phyloP scores from a whole-genome alignment of 37 sponge, comb jelly and placozoan genomes.

The Amphimedon queenslandica region DNA sequence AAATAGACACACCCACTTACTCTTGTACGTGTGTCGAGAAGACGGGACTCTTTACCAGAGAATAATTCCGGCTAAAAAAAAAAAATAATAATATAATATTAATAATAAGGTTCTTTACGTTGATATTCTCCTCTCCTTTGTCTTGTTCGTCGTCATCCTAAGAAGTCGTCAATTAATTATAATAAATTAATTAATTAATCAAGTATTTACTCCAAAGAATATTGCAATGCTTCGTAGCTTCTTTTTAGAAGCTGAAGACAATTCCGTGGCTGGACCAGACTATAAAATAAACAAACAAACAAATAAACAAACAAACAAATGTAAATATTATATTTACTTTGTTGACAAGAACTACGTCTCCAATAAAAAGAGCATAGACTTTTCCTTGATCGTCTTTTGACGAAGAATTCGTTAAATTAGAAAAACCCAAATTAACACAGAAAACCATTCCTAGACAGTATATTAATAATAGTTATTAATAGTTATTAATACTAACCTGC shows the following conservation, averaged over 20 bases:
- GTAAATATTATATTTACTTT: constrained; percentile 24
- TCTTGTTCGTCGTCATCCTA: constrained; percentile 60
- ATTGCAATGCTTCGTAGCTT: constrained; percentile 89
- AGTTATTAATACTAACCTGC: constrained; percentile 30
- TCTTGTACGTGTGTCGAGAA: constrained; percentile 41
- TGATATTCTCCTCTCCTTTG: constrained; percentile 42
- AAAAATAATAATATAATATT: not conserved
- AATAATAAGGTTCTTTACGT: constrained; percentile 6
- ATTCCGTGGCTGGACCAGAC: constrained; percentile 48
- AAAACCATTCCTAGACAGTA: constrained; percentile 65
- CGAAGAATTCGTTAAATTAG: constrained; percentile 42
- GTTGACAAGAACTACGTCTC: constrained; percentile 86
- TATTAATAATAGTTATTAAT: not conserved
- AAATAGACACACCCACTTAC: constrained; percentile 8
- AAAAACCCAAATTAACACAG: constrained; percentile 71
- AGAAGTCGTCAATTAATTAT: not conserved
- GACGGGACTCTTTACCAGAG: not conserved
- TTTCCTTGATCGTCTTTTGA: constrained; percentile 53
- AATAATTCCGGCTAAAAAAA: constrained; percentile 20
- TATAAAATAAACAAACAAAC: not conserved
- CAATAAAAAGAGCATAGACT: constrained; percentile 79
- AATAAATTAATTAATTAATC: not conserved
- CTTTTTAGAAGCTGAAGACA: constrained; percentile 81
- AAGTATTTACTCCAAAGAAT: constrained; percentile 77
- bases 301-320: not conserved